Conservation (phyloP, 2,888 invertebrate species). For the Cynaeus angustus region DNA sequence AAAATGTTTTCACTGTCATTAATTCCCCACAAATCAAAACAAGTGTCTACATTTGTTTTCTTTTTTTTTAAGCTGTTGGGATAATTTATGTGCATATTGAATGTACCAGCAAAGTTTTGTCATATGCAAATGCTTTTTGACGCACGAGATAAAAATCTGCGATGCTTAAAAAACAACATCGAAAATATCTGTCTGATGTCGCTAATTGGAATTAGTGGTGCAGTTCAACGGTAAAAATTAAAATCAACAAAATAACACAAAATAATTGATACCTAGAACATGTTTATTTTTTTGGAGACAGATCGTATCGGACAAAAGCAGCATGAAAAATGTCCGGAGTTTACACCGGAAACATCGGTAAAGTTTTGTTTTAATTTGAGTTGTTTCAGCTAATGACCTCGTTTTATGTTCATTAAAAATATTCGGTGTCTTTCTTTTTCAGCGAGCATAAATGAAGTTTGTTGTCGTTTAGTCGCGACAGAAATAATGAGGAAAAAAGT, state of each 20-base stretch:
- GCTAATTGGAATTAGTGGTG: too few relatives aligned
- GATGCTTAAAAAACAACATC: background rate
- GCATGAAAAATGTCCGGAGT: slow-evolving; percentile 1
- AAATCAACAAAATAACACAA: too few relatives aligned
- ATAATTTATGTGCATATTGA: slow-evolving; percentile 36
- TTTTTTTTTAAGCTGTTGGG: background rate
- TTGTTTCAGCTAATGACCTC: slow-evolving; percentile 24
- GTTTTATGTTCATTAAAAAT: slow-evolving; percentile 31
- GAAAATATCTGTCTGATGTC: too few relatives aligned
- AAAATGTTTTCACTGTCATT: background rate
- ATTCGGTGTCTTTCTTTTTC: slow-evolving; percentile 14
- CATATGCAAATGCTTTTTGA: slow-evolving; percentile 25
- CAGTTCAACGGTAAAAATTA: too few relatives aligned
- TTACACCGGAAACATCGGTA: slow-evolving; percentile 19
- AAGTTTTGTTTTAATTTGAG: slow-evolving; percentile 18
- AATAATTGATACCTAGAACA: too few relatives aligned
- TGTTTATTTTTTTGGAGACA: too few relatives aligned
- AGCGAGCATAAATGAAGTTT: slow-evolving; percentile 18
- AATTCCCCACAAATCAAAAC: background rate
- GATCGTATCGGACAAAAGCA: slow-evolving; percentile 1
- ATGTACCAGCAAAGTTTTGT: slow-evolving; percentile 1
- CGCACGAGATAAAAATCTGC: slow-evolving; percentile 8
- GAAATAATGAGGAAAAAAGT: slow-evolving; percentile 26
- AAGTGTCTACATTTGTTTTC: background rate
- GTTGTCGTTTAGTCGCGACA: slow-evolving; percentile 19